These are phyloP conservation scores for Parazoanthus atlanticus DNA, from an alignment of 92 coral and sea anemone species.

Conservation along the genomic window DNA sequence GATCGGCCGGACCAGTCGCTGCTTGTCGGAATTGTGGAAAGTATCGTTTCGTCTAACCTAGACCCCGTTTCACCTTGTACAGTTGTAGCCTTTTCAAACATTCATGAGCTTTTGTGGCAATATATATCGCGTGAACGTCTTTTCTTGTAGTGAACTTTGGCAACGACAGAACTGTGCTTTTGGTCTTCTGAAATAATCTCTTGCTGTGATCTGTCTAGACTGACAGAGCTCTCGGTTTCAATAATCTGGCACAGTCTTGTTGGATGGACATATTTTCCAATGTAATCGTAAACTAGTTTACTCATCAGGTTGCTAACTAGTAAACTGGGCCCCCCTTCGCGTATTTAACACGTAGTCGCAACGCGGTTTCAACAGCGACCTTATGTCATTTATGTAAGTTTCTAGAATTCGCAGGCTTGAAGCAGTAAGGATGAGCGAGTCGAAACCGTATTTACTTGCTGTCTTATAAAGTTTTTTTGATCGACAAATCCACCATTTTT, in stretches of 20 bases:
- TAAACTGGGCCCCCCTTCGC: conserved; percentile 29
- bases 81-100: conserved; percentile 51
- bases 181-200: conserved; percentile 46
- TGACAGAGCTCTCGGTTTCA: conserved; percentile 37
- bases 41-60: too few relatives aligned
- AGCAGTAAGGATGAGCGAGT: conserved; percentile 39
- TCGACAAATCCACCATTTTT: conserved; percentile 54
- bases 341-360: conserved; percentile 48
- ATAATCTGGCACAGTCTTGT: conserved; percentile 54
- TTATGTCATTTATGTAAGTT: conserved; percentile 27
- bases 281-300: conserved; percentile 43
- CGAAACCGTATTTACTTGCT: conserved; percentile 45
- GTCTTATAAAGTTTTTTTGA: conserved; percentile 56
- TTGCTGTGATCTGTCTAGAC: conserved; percentile 42
- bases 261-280: conserved; percentile 56
- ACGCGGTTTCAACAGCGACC: conserved; percentile 49
- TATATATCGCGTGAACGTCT: conserved; percentile 33
- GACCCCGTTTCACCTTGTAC: too few relatives aligned
- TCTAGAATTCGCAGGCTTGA: conserved; percentile 26
- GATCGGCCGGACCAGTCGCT: not conserved
- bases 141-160: conserved; percentile 58
- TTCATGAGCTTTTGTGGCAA: conserved; percentile 47
- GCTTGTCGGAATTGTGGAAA: too few relatives aligned
- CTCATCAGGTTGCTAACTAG: conserved; percentile 35
- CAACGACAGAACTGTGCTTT: conserved; percentile 60